Percentiles rank a stretch among this genome's conserved stretches.
phyloP scores from a whole-genome alignment of 2,888 invertebrate genomes.

The Euzophera pinguis region DNA sequence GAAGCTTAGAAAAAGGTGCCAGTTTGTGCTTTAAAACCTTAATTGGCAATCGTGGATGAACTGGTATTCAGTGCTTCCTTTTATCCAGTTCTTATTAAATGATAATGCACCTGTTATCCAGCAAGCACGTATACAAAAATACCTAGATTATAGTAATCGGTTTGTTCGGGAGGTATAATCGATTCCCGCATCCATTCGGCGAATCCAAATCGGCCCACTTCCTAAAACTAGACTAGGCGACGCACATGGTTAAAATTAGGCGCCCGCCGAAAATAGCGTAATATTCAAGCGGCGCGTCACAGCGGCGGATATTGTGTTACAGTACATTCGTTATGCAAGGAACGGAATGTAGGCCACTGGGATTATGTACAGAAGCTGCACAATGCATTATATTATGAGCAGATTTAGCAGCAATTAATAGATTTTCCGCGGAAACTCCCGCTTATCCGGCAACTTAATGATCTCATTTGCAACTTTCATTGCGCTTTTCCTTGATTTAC shows the following conservation, averaged over 20 bases:
- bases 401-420: not conserved
- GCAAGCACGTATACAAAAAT: not conserved
- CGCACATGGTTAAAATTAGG: conserved; percentile 80
- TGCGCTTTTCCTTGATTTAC: no score
- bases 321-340: conserved; percentile 37
- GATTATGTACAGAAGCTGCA: not conserved
- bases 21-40: not conserved
- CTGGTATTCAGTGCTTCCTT: conserved; percentile 3
- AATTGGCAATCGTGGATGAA: not conserved
- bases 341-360: conserved; percentile 14
- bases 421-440: no score
- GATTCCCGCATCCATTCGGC: conserved; percentile 50
- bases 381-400: conserved; percentile 6
- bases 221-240: conserved; percentile 76
- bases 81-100: not conserved
- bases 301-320: conserved; percentile 72
- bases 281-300: conserved; percentile 66
- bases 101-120: not conserved
- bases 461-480: not conserved
- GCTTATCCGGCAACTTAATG: not conserved
- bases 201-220: conserved; percentile 69
- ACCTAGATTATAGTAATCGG: not conserved
- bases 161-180: conserved; percentile 14
- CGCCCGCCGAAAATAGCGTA: conserved; percentile 71
- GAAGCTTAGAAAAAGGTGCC: conserved; percentile 6